A percentile compares a stretch with the other conserved stretches of the same genome.
These are phyloP conservation scores for Octomys mimax DNA, from an alignment of 2,797 vertebrate genomes.

Conservation along the genomic window DNA sequence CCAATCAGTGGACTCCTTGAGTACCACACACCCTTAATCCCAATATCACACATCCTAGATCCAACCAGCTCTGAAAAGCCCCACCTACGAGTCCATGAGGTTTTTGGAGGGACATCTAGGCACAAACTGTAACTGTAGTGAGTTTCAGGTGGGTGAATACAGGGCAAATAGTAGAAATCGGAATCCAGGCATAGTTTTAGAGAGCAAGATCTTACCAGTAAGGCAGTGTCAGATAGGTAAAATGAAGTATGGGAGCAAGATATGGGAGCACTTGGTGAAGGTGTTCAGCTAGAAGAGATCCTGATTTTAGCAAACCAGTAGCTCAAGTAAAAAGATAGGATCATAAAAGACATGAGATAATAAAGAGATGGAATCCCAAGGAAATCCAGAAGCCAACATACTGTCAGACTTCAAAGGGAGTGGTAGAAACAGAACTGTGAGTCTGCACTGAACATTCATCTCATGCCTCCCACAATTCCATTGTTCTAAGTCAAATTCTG, in stretches of 20 bases:
- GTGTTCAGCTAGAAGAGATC: background rate
- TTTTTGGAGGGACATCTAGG: background rate
- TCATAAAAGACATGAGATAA: background rate
- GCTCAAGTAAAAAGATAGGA: background rate
- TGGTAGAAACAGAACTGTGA: background rate
- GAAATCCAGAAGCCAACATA: slow-evolving; percentile 10
- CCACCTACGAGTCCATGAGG: background rate
- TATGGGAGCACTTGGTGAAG: background rate
- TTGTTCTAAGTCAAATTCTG: background rate
- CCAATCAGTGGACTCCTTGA: background rate
- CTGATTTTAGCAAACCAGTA: background rate
- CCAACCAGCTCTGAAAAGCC: background rate
- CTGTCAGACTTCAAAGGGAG: background rate
- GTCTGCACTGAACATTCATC: background rate
- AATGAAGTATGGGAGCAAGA: background rate
- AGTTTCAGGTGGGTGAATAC: background rate
- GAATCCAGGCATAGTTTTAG: background rate
- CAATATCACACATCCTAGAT: background rate
- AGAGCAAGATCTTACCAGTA: background rate
- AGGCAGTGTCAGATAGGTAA: background rate
- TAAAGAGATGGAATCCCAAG: background rate
- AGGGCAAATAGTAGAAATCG: background rate
- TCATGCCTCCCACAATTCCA: background rate
- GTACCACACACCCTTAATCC: background rate
- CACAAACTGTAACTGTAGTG: background rate